These are phyloP conservation scores for Paguma larvata DNA, from an alignment of 2,797 vertebrate species.

Conservation along the genomic window DNA sequence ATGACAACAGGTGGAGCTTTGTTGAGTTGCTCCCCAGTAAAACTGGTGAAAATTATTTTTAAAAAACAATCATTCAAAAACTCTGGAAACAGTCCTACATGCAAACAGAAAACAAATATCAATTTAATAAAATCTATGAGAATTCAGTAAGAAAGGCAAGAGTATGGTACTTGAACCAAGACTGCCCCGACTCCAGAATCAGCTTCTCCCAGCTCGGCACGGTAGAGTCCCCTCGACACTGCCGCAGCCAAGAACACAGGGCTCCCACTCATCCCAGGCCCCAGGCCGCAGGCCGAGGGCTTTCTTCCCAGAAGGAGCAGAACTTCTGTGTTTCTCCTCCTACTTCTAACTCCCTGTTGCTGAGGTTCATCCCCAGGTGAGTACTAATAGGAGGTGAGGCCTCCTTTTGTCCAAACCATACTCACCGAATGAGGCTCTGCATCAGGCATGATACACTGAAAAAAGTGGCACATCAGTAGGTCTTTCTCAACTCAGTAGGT, in stretches of 20 bases:
- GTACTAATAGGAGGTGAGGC: fast-evolving
- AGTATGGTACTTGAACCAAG: neutral
- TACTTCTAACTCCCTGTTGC: neutral
- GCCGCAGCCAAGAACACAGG: neutral
- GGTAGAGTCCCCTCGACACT: neutral
- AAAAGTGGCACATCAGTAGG: neutral
- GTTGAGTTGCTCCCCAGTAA: neutral
- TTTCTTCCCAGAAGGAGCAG: neutral
- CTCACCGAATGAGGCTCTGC: neutral
- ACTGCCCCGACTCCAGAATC: neutral
- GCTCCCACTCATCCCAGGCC: neutral
- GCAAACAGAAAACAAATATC: neutral
- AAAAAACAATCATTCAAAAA: neutral
- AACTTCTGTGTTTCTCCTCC: neutral
- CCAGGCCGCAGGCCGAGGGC: neutral
- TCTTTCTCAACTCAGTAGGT: neutral
- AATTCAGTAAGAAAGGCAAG: neutral
- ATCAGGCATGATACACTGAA: neutral
- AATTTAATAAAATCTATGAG: slow-evolving; percentile 12
- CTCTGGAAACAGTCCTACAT: neutral
- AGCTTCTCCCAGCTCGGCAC: neutral
- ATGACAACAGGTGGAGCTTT: neutral
- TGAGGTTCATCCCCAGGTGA: neutral
- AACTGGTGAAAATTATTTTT: slow-evolving; percentile 1
- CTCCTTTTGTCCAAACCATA: neutral